Evolutionary conservation across 2,113 vertebrate genomes (phyloP).

Genomic region (Mystacornis crossleyi): DNA sequence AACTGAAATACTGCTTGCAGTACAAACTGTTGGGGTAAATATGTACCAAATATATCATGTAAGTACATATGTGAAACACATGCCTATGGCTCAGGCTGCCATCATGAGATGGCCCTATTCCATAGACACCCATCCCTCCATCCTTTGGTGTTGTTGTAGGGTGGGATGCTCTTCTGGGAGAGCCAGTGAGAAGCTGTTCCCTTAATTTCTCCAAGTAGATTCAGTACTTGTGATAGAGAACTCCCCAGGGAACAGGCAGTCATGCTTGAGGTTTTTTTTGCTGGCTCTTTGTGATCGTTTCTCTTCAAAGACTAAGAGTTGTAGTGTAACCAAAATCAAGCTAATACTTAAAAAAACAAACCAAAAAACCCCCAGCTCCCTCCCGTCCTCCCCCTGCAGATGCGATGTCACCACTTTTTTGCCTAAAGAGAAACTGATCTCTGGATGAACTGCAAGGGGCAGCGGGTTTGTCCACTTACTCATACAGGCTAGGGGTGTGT

Average conservation of each 20-base stretch:
- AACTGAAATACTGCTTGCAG: neutral
- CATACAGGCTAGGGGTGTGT: accelerated
- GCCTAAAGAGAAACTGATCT: neutral
- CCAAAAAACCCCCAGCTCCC: neutral
- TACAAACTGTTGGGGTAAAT: neutral
- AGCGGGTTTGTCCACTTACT: neutral
- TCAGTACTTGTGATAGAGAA: neutral
- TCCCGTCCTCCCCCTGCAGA: neutral
- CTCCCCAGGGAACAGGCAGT: neutral
- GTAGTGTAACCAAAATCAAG: neutral
- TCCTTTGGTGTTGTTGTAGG: neutral
- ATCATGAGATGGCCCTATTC: neutral
- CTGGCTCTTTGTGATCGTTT: neutral
- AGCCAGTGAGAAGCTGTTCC: neutral
- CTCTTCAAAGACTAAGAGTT: neutral
- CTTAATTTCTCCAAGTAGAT: neutral
- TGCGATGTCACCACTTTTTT: neutral
- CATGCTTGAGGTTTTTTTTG: neutral
- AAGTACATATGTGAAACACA: neutral
- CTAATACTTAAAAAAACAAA: neutral
- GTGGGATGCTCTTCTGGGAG: neutral
- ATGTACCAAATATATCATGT: neutral
- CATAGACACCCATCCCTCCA: neutral
- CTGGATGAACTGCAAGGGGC: neutral
- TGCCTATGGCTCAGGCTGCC: neutral